Evolutionary conservation across 2,888 invertebrate species (phyloP).

Genomic region (Oasisia sp.): DNA sequence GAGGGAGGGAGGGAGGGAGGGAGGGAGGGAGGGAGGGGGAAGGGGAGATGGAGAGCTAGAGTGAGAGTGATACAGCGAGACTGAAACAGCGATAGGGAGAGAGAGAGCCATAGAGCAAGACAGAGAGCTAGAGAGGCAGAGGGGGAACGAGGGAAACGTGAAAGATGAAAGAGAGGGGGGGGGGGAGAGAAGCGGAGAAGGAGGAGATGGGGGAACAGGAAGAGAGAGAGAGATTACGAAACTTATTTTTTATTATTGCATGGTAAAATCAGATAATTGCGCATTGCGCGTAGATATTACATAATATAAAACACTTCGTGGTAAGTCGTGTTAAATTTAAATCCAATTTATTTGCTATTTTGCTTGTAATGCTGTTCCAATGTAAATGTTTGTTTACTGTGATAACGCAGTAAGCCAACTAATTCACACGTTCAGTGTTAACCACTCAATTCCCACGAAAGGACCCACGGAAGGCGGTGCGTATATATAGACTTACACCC

Average conservation of each 20-base stretch:
- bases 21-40: neutral
- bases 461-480: neutral
- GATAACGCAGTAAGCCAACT: neutral
- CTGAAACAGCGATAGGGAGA: neutral
- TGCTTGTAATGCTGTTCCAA: neutral
- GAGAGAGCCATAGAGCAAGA: neutral
- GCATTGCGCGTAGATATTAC: too few species aligned
- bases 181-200: neutral
- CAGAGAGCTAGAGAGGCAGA: neutral
- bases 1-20: neutral
- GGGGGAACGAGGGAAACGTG: neutral
- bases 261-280: neutral
- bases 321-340: neutral
- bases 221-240: neutral
- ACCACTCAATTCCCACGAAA: neutral
- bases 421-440: neutral
- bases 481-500: neutral
- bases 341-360: neutral
- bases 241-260: neutral
- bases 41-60: neutral
- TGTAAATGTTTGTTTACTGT: neutral
- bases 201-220: neutral
- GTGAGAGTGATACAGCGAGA: neutral
- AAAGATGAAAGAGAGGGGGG: neutral
- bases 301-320: too few species aligned